Percentiles rank a stretch among this genome's conserved stretches.
These are phyloP conservation scores for Ceyx cyanopectus DNA, from an alignment of 2,113 vertebrate genomes.

Conservation along the genomic window DNA sequence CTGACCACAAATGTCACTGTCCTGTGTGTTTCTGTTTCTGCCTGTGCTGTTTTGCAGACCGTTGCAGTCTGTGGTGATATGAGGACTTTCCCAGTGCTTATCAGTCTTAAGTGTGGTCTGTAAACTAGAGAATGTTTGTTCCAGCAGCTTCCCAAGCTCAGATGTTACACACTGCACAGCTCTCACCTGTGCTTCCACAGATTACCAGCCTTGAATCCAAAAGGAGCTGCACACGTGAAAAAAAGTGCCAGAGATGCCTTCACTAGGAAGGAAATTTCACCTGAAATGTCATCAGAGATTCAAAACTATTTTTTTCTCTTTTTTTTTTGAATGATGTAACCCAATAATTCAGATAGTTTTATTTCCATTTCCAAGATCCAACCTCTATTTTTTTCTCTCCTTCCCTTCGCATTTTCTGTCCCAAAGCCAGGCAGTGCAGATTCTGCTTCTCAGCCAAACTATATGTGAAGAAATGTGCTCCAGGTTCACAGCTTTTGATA, in stretches of 20 bases:
- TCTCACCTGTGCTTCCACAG: neutral
- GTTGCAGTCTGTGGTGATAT: neutral
- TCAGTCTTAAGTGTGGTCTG: neutral
- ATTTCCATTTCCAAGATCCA: neutral
- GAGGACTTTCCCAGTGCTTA: neutral
- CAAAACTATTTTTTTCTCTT: neutral
- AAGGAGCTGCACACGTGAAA: neutral
- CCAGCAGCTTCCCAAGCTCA: neutral
- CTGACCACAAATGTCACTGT: neutral
- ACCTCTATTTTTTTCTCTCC: neutral
- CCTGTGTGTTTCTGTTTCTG: neutral
- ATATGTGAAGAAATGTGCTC: neutral
- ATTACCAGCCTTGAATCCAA: neutral
- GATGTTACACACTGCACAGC: neutral
- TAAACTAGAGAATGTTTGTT: neutral
- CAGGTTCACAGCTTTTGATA: conserved; percentile 54
- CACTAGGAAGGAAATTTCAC: neutral
- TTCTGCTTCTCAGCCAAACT: neutral
- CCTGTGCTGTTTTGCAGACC: neutral
- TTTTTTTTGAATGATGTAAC: neutral
- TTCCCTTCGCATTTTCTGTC: neutral
- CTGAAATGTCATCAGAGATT: neutral
- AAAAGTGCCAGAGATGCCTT: neutral
- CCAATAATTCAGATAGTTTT: neutral
- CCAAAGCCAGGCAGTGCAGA: neutral